These are phyloP conservation scores for Oscheius sp. DNA, from an alignment of 2,888 invertebrate species.

Conservation along the genomic window DNA sequence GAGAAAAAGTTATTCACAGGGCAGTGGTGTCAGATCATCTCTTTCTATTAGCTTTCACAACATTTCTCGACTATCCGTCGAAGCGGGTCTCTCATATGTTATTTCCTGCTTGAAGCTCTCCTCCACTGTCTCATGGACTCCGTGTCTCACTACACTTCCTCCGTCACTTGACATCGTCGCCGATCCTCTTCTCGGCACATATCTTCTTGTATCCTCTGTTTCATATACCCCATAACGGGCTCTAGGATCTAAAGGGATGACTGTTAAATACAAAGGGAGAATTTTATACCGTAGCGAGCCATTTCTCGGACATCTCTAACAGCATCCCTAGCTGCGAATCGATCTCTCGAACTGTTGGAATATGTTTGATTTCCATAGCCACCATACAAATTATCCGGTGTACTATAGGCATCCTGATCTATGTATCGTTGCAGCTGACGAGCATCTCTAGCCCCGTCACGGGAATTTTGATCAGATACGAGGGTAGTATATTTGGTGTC, in stretches of 20 bases:
- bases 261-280: background rate
- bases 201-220: background rate
- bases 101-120: constrained; percentile 68
- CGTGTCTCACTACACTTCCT: constrained; percentile 49
- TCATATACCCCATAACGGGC: background rate
- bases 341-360: constrained; percentile 33
- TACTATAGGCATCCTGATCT: constrained; percentile 51
- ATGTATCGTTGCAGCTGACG: constrained; percentile 34
- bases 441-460: constrained; percentile 10
- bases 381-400: constrained; percentile 50
- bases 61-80: constrained; percentile 53
- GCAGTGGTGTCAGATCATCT: constrained; percentile 1
- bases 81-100: constrained; percentile 58
- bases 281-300: constrained; percentile 18
- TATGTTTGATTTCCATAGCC: constrained; percentile 57
- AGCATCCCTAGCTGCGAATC: constrained; percentile 31
- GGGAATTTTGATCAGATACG: constrained; percentile 23
- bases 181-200: constrained; percentile 6
- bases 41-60: constrained; percentile 31
- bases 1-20: background rate
- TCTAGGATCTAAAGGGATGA: background rate
- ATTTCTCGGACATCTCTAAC: constrained; percentile 22
- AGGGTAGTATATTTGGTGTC: constrained; percentile 20
- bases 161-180: constrained; percentile 37
- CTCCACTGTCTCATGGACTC: constrained; percentile 66